Evolutionary conservation across 2,797 vertebrate genomes (phyloP), one percentile per base, ranked within the genome.

Genomic region (Nasua narica): DNA sequence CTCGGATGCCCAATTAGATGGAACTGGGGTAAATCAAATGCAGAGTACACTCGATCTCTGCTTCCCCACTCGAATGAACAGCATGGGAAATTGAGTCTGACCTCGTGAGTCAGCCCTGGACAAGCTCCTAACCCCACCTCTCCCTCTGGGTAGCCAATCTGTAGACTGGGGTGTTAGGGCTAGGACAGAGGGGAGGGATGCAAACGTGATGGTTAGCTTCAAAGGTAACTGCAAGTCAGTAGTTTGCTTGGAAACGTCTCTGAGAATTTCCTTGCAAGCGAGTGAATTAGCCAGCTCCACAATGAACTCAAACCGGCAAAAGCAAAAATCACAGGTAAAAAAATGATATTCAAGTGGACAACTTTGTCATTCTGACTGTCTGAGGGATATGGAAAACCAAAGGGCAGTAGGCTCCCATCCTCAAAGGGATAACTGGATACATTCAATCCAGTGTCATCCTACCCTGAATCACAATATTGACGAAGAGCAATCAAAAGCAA

Each of bases 81-180:
- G 91, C 94, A 96, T 94, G 97, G 98, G 96, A 97, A 97, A 95
- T 85, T 89, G 95, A 96, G 95, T 86, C 95, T 83, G 87, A 82
- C 4, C 84, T 92, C 70, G 40, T 1, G 62, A 46, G 94, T 90
- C 84, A 85, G 89, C 32, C 76, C 84, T 78, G 87, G 11, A 56
- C 40, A 78, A 69, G 70, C 32, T 87, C 43, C 29, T 79, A 14
- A 48, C n/a, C 15, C 43, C 1, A 2, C 58, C 82, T 94, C 52
- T 93, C 32, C 13, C 35, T 58, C n/a, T 9, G 60, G 32, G 72
- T 81, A 81, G 40, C 29, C 32, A 14, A 37, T 72, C 52, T 62
- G 15, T 48, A 7, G n/a, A 37, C 27, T 76, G 87, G 25, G 46
- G 46, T 43, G 48, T 72, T 13, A 7, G 67, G 79, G 56, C 37